A percentile compares a stretch with the other conserved stretches of the same genome.
These are phyloP conservation scores for Cydia fagiglandana DNA, from an alignment of 1,140 invertebrate genomes.

Conservation along the genomic window DNA sequence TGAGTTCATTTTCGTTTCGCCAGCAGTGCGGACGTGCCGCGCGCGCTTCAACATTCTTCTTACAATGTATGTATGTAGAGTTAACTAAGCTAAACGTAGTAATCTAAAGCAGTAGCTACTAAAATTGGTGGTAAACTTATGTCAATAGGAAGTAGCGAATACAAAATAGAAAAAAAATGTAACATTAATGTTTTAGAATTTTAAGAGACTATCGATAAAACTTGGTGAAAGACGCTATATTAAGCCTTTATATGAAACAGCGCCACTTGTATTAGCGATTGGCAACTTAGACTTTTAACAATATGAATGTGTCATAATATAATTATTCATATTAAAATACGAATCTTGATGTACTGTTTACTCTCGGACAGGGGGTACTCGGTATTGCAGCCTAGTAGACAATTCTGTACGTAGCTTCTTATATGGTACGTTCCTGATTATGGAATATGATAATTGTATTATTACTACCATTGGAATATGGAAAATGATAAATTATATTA, in stretches of 20 bases:
- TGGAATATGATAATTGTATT: constrained; percentile 68
- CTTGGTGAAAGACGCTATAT: constrained; percentile 77
- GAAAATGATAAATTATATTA: constrained; percentile 75
- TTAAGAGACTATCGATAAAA: constrained; percentile 72
- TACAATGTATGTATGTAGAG: constrained; percentile 79
- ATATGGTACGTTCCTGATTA: constrained; percentile 60
- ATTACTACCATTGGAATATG: constrained; percentile 73
- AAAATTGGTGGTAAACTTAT: constrained; percentile 78
- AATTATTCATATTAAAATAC: constrained; percentile 64
- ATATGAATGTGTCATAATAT: constrained; percentile 66
- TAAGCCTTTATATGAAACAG: constrained; percentile 71
- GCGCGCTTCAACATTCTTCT: constrained; percentile 61
- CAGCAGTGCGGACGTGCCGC: constrained; percentile 49
- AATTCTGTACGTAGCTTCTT: constrained; percentile 75
- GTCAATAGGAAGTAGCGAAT: constrained; percentile 73
- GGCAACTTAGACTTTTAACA: constrained; percentile 72
- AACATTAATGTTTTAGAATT: constrained; percentile 74
- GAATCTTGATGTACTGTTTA: constrained; percentile 69
- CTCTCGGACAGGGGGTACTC: constrained; percentile 71
- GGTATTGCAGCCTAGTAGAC: constrained; percentile 73
- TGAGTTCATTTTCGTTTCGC: constrained; percentile 51
- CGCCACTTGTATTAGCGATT: constrained; percentile 75
- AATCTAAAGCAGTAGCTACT: constrained; percentile 60
- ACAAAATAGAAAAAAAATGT: constrained; percentile 68
- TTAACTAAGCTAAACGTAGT: constrained; percentile 71